phyloP scores from a whole-genome alignment of 2,113 vertebrate genomes.

The Pluvianellus socialis region DNA sequence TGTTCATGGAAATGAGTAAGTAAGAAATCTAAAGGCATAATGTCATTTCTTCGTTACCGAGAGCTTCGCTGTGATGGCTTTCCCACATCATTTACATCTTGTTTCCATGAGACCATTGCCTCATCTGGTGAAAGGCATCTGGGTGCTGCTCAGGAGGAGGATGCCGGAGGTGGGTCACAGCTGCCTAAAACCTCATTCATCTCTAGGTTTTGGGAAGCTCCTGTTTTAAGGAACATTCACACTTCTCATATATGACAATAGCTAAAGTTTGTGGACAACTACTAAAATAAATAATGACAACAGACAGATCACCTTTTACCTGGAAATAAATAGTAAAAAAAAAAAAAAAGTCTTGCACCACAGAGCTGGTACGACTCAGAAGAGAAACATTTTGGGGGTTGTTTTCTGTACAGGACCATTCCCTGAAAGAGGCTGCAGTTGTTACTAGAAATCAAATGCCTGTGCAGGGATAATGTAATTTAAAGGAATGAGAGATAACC shows the following conservation, averaged over 20 bases:
- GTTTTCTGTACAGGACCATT: neutral
- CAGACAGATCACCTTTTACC: neutral
- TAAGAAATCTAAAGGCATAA: neutral
- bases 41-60: neutral
- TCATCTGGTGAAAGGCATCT: neutral
- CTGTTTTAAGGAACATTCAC: neutral
- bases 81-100: neutral
- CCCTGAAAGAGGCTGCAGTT: neutral
- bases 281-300: neutral
- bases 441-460: neutral
- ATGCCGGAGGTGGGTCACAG: rapidly evolving
- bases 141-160: neutral
- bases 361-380: rapidly evolving
- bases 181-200: rapidly evolving
- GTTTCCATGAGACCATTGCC: neutral
- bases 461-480: neutral
- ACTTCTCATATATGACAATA: neutral
- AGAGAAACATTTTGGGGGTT: no score
- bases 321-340: neutral
- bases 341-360: no score
- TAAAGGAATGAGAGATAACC: neutral
- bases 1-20: slow-evolving; percentile 99
- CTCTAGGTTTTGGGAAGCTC: neutral
- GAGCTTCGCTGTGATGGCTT: neutral
- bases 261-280: rapidly evolving